Percentiles rank a stretch among this genome's conserved stretches.
Conservation (phyloP, 1,140 invertebrate genomes). For the Subanguina moxae region DNA sequence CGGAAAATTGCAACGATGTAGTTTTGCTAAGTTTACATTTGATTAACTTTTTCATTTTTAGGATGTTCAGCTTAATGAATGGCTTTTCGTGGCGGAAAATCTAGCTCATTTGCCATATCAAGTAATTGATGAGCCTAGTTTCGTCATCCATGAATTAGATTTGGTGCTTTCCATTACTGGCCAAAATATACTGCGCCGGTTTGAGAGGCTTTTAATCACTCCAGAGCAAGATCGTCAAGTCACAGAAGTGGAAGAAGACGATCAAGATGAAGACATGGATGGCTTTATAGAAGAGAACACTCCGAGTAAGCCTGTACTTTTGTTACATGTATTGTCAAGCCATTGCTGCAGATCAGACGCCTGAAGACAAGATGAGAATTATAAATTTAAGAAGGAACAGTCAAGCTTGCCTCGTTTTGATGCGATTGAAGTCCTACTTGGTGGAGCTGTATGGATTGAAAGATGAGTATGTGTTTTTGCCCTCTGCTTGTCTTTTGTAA, state of each 20-base stretch:
- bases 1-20: slow-evolving; percentile 65
- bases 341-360: background rate
- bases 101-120: background rate
- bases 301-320: background rate
- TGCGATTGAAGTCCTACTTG: background rate
- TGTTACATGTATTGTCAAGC: background rate
- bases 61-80: background rate
- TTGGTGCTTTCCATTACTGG: background rate
- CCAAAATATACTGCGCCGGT: background rate
- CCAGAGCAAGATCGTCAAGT: background rate
- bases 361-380: background rate
- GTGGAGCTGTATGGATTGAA: background rate
- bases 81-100: background rate
- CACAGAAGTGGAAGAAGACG: background rate
- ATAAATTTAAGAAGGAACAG: background rate
- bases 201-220: background rate
- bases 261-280: background rate
- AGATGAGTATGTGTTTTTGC: background rate
- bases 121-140: background rate
- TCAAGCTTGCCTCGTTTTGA: background rate
- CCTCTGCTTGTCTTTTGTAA: background rate
- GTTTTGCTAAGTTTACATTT: background rate
- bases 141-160: background rate
- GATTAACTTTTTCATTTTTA: background rate
- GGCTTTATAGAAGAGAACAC: background rate